These are phyloP conservation scores for Spialia ferax DNA, from an alignment of 2,888 invertebrate species.

Conservation along the genomic window DNA sequence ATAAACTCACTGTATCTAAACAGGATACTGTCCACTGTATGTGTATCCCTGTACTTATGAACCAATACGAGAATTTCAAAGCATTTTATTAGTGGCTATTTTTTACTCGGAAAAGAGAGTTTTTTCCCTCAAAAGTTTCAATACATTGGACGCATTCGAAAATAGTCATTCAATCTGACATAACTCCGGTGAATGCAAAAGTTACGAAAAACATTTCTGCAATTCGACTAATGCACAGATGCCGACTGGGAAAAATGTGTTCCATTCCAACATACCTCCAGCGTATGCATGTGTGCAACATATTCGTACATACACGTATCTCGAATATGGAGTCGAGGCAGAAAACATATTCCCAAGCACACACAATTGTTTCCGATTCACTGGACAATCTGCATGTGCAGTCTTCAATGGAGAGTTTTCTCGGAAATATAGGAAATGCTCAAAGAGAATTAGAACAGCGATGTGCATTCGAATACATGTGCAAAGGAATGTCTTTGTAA, in stretches of 20 bases:
- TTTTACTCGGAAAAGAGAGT: too few relatives aligned
- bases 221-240: slow-evolving; percentile 23
- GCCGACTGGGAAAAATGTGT: slow-evolving; percentile 13
- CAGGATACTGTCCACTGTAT: background rate
- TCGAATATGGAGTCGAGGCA: slow-evolving; percentile 4
- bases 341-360: slow-evolving; percentile 20
- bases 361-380: slow-evolving; percentile 23
- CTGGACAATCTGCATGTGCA: slow-evolving; percentile 18
- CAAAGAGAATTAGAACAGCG: slow-evolving; percentile 9
- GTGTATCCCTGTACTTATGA: background rate
- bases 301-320: background rate
- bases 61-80: too few relatives aligned
- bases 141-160: background rate
- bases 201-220: slow-evolving; percentile 6
- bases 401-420: slow-evolving; percentile 20
- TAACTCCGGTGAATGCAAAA: background rate
- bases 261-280: background rate
- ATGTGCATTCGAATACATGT: background rate
- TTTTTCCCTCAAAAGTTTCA: background rate
- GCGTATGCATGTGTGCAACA: background rate
- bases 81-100: too few relatives aligned
- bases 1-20: background rate
- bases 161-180: background rate
- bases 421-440: slow-evolving; percentile 19
- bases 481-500: slow-evolving; percentile 3